Evolutionary conservation across 1,140 invertebrate species (phyloP), one percentile per base, ranked within the genome.

Genomic region (Cydia amplana): DNA sequence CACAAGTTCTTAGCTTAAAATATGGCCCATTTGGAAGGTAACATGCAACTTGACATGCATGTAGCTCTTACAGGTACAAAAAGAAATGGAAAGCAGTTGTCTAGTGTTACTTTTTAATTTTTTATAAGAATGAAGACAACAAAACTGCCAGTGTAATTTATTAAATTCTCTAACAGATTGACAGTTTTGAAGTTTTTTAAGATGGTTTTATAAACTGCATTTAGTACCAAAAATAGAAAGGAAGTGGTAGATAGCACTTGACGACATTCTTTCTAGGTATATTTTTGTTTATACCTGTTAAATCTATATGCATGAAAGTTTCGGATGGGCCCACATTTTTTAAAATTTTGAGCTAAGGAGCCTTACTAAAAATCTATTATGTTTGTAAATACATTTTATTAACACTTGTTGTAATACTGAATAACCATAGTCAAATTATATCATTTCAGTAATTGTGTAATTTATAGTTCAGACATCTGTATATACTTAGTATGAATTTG

Each of bases 401-500:
- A 70, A 70, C 65, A 18, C 28, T 43, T 70, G 25, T 70, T 70
- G 32, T 70, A 70, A 70, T 70, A 70, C 65, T 40, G 18, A 70
- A 67, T 32, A 55, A 60, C 23, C 55, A 23, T 4, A 23, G 7
- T 23, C 18, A 60, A 60, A 60, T 60, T 23, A 23, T 60, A 60
- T 60, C 55, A 23, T 23, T 10, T 23, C 55, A 20, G 20, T 60
- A 60, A 60, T 60, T 23, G 20, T 23, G 3, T 23, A 60, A 23
- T 60, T 60, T 60, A n/a, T 12, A 60, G 55, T 60, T 23, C 16
- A n/a, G 51, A 55, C 51, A 60, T 23, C 32, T 70, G 65, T 40
- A 70, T 18, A 70, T 70, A n/a, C n/a, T n/a, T n/a, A 70, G 65
- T 67, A n/a, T 67, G 63, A 67, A 64, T 36, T 51, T 60, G 55